These are phyloP conservation scores for Phenganax stokvisi DNA, from an alignment of 92 coral and sea anemone species.

Conservation along the genomic window DNA sequence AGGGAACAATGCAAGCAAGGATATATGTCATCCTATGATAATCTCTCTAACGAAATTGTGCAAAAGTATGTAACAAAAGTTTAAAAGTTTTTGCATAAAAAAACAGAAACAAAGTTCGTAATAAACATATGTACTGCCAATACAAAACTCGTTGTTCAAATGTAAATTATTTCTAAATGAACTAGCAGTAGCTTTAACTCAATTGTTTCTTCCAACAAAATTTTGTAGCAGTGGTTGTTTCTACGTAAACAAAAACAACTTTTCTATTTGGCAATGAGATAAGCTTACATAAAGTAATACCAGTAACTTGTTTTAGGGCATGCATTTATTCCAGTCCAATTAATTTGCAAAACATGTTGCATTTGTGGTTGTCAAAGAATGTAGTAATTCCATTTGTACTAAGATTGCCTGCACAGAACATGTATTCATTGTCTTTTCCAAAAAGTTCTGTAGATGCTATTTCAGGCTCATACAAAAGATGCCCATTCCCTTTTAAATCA, in stretches of 20 bases:
- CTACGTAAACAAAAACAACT: neutral
- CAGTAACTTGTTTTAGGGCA: neutral
- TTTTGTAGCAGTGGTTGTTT: neutral
- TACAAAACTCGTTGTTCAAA: neutral
- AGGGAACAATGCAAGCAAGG: too few species aligned
- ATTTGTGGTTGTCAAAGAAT: neutral
- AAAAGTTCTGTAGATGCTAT: neutral
- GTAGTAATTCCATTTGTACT: neutral
- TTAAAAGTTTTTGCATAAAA: too few species aligned
- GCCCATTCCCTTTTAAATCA: neutral
- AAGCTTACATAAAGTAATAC: neutral
- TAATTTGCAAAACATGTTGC: neutral
- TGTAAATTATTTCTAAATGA: neutral
- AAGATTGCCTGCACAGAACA: conserved; percentile 8
- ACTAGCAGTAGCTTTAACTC: conserved; percentile 1
- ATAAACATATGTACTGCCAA: neutral
- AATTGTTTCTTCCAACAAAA: neutral
- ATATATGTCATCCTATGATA: too few species aligned
- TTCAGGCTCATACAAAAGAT: neutral
- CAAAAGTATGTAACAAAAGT: too few species aligned
- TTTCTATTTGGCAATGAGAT: neutral
- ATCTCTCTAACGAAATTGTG: too few species aligned
- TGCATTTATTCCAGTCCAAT: conserved; percentile 1
- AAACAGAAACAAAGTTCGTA: too few species aligned
- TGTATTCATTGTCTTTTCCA: neutral